Percentiles rank a stretch among this genome's conserved stretches.
Evolutionary conservation across 2,888 invertebrate genomes (phyloP).

Genomic region (Aspidapion aeneum): DNA sequence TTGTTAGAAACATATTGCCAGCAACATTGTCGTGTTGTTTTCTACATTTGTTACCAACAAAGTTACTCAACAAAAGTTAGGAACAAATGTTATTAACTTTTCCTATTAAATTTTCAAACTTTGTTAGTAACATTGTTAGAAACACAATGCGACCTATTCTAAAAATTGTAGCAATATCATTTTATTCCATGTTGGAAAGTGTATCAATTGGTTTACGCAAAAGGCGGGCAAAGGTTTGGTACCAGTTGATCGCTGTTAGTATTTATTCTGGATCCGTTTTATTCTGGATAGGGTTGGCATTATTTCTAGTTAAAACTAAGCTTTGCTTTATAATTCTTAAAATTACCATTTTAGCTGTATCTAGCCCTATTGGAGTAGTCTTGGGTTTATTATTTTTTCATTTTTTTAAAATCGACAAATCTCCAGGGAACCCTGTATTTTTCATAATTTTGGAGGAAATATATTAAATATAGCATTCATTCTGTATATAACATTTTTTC

Average conservation of each 20-base stretch:
- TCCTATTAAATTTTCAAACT: no score
- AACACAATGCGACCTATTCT: constrained; percentile 48
- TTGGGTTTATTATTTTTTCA: constrained; percentile 45
- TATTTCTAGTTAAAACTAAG: constrained; percentile 48
- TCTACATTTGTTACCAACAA: no score
- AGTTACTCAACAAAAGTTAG: no score
- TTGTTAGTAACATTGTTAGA: no score
- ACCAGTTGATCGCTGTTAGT: constrained; percentile 51
- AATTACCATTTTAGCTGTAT: constrained; percentile 48
- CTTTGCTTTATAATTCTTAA: constrained; percentile 44
- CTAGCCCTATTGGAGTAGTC: constrained; percentile 51
- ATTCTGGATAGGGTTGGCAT: constrained; percentile 53
- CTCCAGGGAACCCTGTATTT: constrained; percentile 43
- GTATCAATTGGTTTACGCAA: constrained; percentile 47
- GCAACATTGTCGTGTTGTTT: no score
- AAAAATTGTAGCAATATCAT: constrained; percentile 50
- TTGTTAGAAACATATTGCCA: no score
- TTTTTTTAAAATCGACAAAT: no score
- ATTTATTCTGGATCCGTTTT: constrained; percentile 54
- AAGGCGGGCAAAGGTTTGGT: no score
- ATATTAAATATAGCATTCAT: constrained; percentile 52
- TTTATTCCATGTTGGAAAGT: constrained; percentile 56
- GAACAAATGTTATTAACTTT: no score
- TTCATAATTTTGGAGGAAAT: constrained; percentile 49
- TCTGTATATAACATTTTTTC: constrained; percentile 53